Evolutionary conservation across 2,888 invertebrate genomes (phyloP), one percentile per base, ranked within the genome.

Genomic region (Saturnia japonica): DNA sequence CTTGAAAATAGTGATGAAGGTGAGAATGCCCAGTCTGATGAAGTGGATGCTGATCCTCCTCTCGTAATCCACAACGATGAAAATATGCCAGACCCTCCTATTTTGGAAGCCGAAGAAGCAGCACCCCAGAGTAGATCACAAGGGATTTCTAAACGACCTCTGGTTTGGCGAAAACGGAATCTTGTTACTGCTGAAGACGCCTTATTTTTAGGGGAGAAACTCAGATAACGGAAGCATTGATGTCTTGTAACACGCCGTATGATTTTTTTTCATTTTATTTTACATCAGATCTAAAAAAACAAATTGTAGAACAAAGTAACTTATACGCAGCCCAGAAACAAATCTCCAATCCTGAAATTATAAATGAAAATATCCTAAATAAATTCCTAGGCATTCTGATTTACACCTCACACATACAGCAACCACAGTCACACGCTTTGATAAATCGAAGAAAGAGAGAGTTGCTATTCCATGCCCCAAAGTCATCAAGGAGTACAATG

Each of bases 301-400:
- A 75, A 76, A 79, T 80, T 75, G 77, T 80, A 76, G 79, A 79
- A 77, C 76, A 80, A 79, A 80, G 77, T 78, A 79, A 79, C 76
- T 77, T 78, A 75, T 80, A 80, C 74, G 77, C 78, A 68, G 75
- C 74, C 74, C 81, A 80, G 77, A 81, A 80, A 79, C 78, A 81
- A 76, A 77, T 79, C 47, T 78, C 79, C 74, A 80, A 78, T 77
- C 78, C 81, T 77, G 78, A 77, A 77, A 73, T 72, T 77, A 77
- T 80, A 77, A 76, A 77, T 77, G 77, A 77, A 78, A 78, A 78
- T 77, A 76, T 75, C 74, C 74, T 80, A 73, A 80, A 79, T 76
- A 78, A 79, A 78, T 80, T 79, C 75, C 74, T 80, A 75, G 79
- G 79, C 77, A 80, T 80, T 74, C 73, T 81, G 74, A 77, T 80